Percentiles rank a stretch among this genome's conserved stretches.
Evolutionary conservation across 2,113 vertebrate genomes (phyloP).

Genomic region (Onychorhynchus coronatus): DNA sequence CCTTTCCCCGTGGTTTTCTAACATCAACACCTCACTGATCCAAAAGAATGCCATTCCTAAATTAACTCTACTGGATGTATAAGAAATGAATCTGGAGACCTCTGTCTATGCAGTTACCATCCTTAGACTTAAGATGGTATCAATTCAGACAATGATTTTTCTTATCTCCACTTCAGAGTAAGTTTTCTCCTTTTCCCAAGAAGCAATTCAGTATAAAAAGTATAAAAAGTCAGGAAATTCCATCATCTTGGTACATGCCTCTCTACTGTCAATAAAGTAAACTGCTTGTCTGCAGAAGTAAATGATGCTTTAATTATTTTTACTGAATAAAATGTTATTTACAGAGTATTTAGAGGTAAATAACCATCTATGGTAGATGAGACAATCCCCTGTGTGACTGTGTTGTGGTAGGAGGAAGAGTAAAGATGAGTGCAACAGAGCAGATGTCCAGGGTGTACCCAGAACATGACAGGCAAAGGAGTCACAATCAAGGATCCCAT

Average conservation of each 20-base stretch:
- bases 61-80: neutral
- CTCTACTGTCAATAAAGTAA: neutral
- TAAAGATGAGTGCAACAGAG: neutral
- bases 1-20: slow-evolving; percentile 12
- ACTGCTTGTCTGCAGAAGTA: neutral
- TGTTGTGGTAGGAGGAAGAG: neutral
- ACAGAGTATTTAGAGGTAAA: neutral
- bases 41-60: slow-evolving; percentile 12
- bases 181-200: slow-evolving; percentile 10
- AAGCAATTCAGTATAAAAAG: neutral
- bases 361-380: neutral
- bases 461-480: neutral
- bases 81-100: slow-evolving; percentile 12
- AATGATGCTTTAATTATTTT: neutral
- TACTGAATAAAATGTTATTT: neutral
- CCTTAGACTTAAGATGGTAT: slow-evolving; percentile 20
- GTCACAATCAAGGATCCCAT: neutral
- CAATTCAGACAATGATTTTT: slow-evolving; percentile 41
- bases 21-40: neutral
- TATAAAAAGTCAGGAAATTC: slow-evolving; percentile 1
- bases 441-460: neutral
- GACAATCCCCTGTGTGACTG: neutral
- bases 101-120: slow-evolving; percentile 1
- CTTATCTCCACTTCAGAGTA: neutral
- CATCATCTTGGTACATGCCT: neutral